A percentile compares a stretch with the other conserved stretches of the same genome.
phyloP scores from a whole-genome alignment of 2,113 vertebrate genomes.

The Oryzias woworae region DNA sequence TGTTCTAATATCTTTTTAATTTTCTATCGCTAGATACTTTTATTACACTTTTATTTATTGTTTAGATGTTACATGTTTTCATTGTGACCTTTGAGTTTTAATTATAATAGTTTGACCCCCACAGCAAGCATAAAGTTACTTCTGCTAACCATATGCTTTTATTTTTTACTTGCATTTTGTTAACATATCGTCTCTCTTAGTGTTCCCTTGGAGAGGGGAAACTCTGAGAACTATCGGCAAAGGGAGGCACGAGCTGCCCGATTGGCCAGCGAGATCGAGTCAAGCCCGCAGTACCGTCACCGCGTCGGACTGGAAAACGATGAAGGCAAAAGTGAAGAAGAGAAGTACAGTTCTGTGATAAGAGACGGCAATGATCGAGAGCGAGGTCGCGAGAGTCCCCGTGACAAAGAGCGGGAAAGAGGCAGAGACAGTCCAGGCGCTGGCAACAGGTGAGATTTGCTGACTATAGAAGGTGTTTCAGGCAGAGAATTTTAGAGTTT shows the following conservation, averaged over 20 bases:
- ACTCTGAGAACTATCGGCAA: constrained; percentile 83
- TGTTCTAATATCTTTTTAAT: no score
- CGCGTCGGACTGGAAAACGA: constrained; percentile 87
- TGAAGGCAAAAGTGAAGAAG: constrained; percentile 86
- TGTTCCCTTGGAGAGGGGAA: constrained; percentile 86
- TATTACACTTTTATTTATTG: no score
- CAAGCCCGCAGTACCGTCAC: constrained; percentile 86
- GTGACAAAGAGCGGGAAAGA: constrained; percentile 67
- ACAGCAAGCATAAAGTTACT: neutral
- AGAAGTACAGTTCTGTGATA: constrained; percentile 85
- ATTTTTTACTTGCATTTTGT: no score
- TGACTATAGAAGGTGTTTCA: neutral
- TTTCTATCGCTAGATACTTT: no score
- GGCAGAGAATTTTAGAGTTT: neutral
- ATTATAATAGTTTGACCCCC: neutral
- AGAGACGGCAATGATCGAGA: constrained; percentile 77
- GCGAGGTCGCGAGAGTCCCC: constrained; percentile 66
- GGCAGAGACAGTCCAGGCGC: constrained; percentile 72
- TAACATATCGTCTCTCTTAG: constrained; percentile 54
- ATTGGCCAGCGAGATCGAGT: constrained; percentile 88
- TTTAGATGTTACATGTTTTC: no score
- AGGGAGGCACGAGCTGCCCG: constrained; percentile 86
- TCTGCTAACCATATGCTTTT: neutral
- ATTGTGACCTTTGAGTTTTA: neutral
- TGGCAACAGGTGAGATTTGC: constrained; percentile 62